Base-by-base conservation (phyloP, 2,888 invertebrate species). In the Pelosia muscerda region DNA sequence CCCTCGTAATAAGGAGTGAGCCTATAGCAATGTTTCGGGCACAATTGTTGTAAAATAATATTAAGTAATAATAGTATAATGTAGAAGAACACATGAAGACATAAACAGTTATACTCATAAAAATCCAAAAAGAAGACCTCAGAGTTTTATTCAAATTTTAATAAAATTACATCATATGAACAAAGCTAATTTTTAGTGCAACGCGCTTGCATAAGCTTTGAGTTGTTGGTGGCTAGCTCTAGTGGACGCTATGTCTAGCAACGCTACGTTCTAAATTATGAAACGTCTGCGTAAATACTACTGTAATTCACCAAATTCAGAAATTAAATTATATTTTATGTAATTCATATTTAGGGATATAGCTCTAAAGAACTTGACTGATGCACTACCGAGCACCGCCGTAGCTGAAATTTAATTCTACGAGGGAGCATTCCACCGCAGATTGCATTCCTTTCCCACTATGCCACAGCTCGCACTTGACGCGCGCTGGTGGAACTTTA, bases 381-480 rank as follows among this genome's bases (percentile, higher is more conserved):
- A 75, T 74, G 81, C 84, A 82, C 84, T 81, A 34, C 76, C 70
- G 64, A 63, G 76, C 63, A 15, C 69, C 57, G 28, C 59, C 81
- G 81, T 84, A 81, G 87, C 87, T 87, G 85, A 90, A 93, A 92
- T 92, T 90, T 92, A 91, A 92, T 92, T 90, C 89, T 84, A 85
- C 85, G 82, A 84, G 78, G 84, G 82, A 85, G 85, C 89, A 94
- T 94, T 92, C 92, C 92, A 73, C 87, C 84, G 85, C 90, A 90
- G 93, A 94, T 94, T 94, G 92, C 94, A 92, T 93, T 94, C 93
- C 93, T 86, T 84, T 62, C 76, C 77, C 85, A 81, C 81, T 84
- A 79, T 82, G 77, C 81, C 82, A 76, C 74, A 76, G 76, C 81
- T 73, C 74, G 70, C 83, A 78, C 82, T 83, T 85, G 82, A 82